Percentiles rank a stretch among this genome's conserved stretches.
phyloP scores from a whole-genome alignment of 2,797 vertebrate species.

The Naso thynnoides region DNA sequence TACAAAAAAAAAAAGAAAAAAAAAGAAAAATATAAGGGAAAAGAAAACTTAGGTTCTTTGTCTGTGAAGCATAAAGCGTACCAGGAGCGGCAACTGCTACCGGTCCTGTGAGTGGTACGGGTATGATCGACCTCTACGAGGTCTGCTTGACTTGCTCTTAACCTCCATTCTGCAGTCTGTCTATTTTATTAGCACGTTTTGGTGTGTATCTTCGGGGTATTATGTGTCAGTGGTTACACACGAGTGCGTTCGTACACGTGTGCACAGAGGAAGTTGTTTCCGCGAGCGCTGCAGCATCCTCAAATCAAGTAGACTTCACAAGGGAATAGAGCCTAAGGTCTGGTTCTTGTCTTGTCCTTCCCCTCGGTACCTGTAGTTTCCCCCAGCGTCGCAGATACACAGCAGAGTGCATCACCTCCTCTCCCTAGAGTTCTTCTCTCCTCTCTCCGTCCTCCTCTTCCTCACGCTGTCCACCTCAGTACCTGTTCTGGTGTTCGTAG shows the following conservation, averaged over 20 bases:
- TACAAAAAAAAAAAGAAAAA: conserved; percentile 19
- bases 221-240: conserved; percentile 71
- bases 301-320: conserved; percentile 55
- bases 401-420: conserved; percentile 58
- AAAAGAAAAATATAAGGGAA: conserved; percentile 23
- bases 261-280: conserved; percentile 64
- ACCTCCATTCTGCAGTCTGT: conserved; percentile 56
- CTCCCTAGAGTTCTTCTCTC: conserved; percentile 27
- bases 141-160: conserved; percentile 61
- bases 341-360: conserved; percentile 55
- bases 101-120: conserved; percentile 62
- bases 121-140: conserved; percentile 58
- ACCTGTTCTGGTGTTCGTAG: conserved; percentile 99
- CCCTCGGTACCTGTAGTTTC: conserved; percentile 62
- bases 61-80: conserved; percentile 73
- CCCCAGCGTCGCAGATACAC: conserved; percentile 56
- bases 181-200: conserved; percentile 71
- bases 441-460: conserved; percentile 36
- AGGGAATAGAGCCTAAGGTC: conserved; percentile 63
- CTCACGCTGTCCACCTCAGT: conserved; percentile 84
- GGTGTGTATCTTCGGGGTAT: conserved; percentile 70
- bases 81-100: conserved; percentile 58
- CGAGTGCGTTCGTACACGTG: conserved; percentile 46
- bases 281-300: conserved; percentile 59
- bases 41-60: conserved; percentile 53